These are phyloP conservation scores for Pseudanteris insignis DNA, from an alignment of 2,888 invertebrate species.

Conservation along the genomic window DNA sequence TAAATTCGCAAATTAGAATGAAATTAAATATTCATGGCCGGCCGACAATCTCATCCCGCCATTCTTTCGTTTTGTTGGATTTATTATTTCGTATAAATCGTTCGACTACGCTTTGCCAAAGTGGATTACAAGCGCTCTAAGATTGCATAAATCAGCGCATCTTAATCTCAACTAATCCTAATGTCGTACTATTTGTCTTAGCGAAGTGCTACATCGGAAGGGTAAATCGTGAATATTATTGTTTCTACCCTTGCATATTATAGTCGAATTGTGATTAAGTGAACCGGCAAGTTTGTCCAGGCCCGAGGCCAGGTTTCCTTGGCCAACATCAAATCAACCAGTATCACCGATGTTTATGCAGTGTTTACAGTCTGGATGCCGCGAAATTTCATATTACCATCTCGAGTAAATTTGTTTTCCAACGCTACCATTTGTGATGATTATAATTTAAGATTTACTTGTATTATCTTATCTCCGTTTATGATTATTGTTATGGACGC, in stretches of 20 bases:
- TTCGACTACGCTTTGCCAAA: constrained; percentile 15
- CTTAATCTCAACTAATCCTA: constrained; percentile 62
- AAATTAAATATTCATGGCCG: constrained; percentile 37
- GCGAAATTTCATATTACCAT: no score
- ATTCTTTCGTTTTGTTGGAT: constrained; percentile 13
- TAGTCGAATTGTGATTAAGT: constrained; percentile 62
- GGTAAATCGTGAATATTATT: constrained; percentile 58
- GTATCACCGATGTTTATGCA: no score
- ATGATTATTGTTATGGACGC: no score
- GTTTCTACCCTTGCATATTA: constrained; percentile 64
- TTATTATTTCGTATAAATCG: constrained; percentile 26
- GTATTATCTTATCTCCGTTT: no score
- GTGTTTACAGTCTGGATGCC: no score
- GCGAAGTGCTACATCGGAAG: constrained; percentile 46
- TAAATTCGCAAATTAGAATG: constrained; percentile 35
- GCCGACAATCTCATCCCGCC: constrained; percentile 20
- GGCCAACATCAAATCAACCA: constrained; percentile 44
- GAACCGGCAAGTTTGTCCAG: constrained; percentile 55
- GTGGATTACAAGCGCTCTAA: constrained; percentile 29
- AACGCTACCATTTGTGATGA: no score
- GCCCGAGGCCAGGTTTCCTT: no score
- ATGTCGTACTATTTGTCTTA: constrained; percentile 62
- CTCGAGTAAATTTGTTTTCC: no score
- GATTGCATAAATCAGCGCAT: constrained; percentile 59
- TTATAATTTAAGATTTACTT: no score